These are phyloP conservation scores for Polyodon spathula DNA, from an alignment of 2,113 vertebrate genomes.

Conservation along the genomic window DNA sequence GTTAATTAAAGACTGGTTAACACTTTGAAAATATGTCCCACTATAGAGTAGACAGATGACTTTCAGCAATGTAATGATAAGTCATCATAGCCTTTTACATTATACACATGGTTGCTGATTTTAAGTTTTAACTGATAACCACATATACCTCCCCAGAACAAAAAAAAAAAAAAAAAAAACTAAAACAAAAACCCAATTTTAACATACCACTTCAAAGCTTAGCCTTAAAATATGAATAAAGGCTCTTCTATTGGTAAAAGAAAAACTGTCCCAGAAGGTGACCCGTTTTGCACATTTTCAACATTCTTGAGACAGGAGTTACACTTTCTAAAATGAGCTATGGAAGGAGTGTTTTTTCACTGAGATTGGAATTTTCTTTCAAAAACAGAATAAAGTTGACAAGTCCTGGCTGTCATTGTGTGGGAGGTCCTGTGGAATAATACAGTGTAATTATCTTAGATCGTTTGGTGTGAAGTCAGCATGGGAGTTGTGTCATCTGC, in stretches of 20 bases:
- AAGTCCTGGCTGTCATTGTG: conserved; percentile 13
- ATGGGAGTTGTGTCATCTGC: background rate
- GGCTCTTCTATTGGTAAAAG: background rate
- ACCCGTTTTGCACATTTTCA: background rate
- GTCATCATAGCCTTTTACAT: too few species aligned
- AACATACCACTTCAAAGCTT: too few species aligned
- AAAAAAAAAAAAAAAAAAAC: too few species aligned
- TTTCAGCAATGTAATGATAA: too few species aligned
- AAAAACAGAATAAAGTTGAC: conserved; percentile 9
- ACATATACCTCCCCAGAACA: too few species aligned
- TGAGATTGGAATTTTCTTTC: conserved; percentile 20
- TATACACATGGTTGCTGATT: too few species aligned
- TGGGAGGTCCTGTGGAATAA: conserved; percentile 4
- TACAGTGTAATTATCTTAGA: conserved; percentile 5
- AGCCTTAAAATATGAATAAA: background rate
- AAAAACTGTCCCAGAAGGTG: background rate
- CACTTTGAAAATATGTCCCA: too few species aligned
- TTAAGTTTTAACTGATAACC: too few species aligned
- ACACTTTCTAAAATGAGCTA: background rate
- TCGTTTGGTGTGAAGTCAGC: conserved; percentile 7
- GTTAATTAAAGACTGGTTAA: too few species aligned
- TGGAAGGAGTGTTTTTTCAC: conserved; percentile 39
- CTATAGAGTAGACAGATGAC: too few species aligned
- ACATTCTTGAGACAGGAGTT: background rate
- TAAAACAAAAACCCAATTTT: too few species aligned